Base-by-base conservation (phyloP, 35 echinoderm and acorn worm genomes). In the Ophiothrix spiculata region DNA sequence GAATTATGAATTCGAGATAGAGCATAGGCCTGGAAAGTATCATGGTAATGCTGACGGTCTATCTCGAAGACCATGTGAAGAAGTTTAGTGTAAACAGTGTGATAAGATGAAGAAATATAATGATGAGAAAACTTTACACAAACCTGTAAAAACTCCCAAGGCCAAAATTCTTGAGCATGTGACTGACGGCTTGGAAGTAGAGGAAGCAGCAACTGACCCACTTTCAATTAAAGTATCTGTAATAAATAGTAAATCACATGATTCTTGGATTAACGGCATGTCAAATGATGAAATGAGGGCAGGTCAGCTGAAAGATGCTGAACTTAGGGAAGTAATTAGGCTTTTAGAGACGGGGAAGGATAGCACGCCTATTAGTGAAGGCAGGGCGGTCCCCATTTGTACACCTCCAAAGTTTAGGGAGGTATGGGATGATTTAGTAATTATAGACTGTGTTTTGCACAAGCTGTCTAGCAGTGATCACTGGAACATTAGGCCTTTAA, bases 31-130 rank as follows among this genome's bases (percentile, higher is more conserved):
- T 25, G 78, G 86, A 10, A 17, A 10, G 8, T 31, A 79, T 14
- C 85, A 88, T 39, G 86, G 86, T 33, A 88, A 88, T 73, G 86
- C 86, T 17, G 86, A 88, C 41, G 78, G 39, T 11, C 41, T 88
- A 38, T 88, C 86, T 3, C 42, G 86, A 0, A 31, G 56, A 31
- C 86, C 86, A 35, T 88, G 86, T 74, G 49, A 74, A n/a, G 76
- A 81, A 0, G 56, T 75, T 25, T 76, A 74, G 42, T 88, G 78
- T 88, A 37, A 82, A 35, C 84, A 92, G n/a, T 87, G 60, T 69
- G 6, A 69, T 25, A 10, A 28, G 1, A 69, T 69, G 25, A n/a
- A 6, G 2, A 10, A 2, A 15, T 12, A n/a, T 49, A 0, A 21
- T 23, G 39, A 2, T 17, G 79, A 54, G 29, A 33, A 81, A 23